Conservation (phyloP, 2,797 vertebrate species). For the Emydoidea blandingii region DNA sequence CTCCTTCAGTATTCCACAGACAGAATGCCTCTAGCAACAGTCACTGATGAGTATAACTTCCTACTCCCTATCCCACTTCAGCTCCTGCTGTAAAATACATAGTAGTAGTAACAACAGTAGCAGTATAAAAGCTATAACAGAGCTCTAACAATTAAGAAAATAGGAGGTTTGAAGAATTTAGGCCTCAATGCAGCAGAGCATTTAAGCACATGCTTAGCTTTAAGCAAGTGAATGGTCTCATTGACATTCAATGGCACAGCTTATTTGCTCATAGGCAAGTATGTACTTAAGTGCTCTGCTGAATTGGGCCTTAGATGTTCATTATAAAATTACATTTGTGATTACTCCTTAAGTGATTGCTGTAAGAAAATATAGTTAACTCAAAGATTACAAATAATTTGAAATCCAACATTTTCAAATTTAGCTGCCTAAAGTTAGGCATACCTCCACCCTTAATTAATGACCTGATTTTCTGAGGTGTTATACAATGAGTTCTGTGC, state of each 20-base stretch:
- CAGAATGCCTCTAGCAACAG: too few species aligned
- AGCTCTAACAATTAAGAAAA: background rate
- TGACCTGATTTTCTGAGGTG: background rate
- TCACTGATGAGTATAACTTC: too few species aligned
- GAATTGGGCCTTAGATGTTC: background rate
- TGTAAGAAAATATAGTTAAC: background rate
- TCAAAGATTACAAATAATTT: background rate
- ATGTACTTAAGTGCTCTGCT: background rate
- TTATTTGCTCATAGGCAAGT: background rate
- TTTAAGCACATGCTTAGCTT: background rate
- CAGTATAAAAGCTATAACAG: background rate
- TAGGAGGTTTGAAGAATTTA: background rate
- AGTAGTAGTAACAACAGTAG: rapidly evolving
- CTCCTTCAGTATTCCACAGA: background rate
- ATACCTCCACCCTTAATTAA: too few species aligned
- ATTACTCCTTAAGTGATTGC: background rate
- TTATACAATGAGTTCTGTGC: background rate
- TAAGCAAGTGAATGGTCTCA: background rate
- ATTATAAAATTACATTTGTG: background rate
- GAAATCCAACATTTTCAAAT: background rate
- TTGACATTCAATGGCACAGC: background rate
- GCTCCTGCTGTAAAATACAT: background rate
- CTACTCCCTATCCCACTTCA: background rate
- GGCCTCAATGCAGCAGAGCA: background rate
- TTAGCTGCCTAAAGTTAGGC: too few species aligned